These are phyloP conservation scores for Aplochiton taeniatus DNA, from an alignment of 2,797 vertebrate species.

Conservation along the genomic window DNA sequence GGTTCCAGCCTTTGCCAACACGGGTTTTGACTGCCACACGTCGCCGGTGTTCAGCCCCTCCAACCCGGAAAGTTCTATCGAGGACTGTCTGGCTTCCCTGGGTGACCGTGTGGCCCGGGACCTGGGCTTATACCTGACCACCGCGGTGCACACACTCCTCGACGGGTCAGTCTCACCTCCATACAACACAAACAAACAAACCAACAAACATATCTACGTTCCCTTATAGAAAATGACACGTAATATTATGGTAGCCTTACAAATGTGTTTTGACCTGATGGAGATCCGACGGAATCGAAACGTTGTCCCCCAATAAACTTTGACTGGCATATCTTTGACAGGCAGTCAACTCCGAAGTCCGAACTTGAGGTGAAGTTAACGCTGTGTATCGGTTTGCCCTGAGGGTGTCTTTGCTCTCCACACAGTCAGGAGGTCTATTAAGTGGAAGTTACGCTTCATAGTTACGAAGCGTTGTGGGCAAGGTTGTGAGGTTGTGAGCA, in stretches of 20 bases:
- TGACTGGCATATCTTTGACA: too few relatives aligned
- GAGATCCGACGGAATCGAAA: too few relatives aligned
- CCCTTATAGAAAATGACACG: background rate
- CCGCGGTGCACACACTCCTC: slow-evolving; percentile 81
- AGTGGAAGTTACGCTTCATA: background rate
- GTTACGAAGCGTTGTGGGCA: background rate
- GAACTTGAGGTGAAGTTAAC: too few relatives aligned
- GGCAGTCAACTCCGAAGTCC: too few relatives aligned
- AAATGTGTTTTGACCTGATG: too few relatives aligned
- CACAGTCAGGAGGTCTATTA: background rate
- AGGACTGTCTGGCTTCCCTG: slow-evolving; percentile 86
- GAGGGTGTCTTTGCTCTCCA: background rate
- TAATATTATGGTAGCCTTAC: too few relatives aligned
- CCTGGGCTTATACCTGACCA: slow-evolving; percentile 75
- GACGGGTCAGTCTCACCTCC: slow-evolving; percentile 78
- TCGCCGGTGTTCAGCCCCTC: slow-evolving; percentile 90
- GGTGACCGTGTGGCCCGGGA: slow-evolving; percentile 81
- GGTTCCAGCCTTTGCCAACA: slow-evolving; percentile 78
- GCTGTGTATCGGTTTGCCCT: too few relatives aligned
- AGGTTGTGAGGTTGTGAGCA: too few relatives aligned
- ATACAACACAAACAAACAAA: too few relatives aligned
- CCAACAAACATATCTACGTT: background rate
- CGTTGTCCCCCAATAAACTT: too few relatives aligned
- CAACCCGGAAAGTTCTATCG: slow-evolving; percentile 86
- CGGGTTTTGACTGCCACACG: slow-evolving; percentile 85